Base-by-base conservation (phyloP, 2,113 vertebrate species). In the Xenopus tropicalis region DNA sequence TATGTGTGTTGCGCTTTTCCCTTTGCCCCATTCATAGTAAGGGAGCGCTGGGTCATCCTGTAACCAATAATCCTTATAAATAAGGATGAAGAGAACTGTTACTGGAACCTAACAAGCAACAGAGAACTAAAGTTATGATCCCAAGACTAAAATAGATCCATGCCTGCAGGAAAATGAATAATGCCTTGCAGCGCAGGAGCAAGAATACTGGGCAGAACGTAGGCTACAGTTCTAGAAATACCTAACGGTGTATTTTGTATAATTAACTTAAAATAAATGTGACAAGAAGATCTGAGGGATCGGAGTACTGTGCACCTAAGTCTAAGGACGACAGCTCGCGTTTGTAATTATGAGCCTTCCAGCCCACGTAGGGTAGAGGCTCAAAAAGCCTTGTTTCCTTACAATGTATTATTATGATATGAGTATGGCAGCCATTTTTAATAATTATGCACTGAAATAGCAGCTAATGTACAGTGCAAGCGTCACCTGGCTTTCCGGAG, bases 371-470 rank as follows among this genome's bases (percentile, higher is more conserved):
- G 37, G 48, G 70, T 61, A 65, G 61, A 14, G 44, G 62, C 48
- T 43, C 12, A 51, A 54, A 72, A 72, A 20, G 29, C 61, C 61
- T 72, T 17, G 51, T 19, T 44, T 24, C 56, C 48, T 19, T 66
- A 62, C 43, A 66, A 66, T 72, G 22, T 72, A 54, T 66, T 57
- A 72, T 74, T 74, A 74, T 23, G 21, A 23, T 17, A 59, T 58
- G 54, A 24, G 21, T 66, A 46, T 29, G 48, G 37, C 48, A 74
- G 64, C 56, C 63, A 74, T 74, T 66, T 74, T 74, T 74, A 74
- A 59, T 74, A 44, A 74, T 74, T 66, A 74, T 58, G 57, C 29
- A 59, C 52, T 66, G 54, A 66, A 74, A 74, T 66, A 54, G 20
- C 23, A 66, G 42, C 24, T 29, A 66, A 17, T 25, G 54, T 54